These are phyloP conservation scores for Larimichthys crocea DNA, from an alignment of 2,113 vertebrate species.

Conservation along the genomic window DNA sequence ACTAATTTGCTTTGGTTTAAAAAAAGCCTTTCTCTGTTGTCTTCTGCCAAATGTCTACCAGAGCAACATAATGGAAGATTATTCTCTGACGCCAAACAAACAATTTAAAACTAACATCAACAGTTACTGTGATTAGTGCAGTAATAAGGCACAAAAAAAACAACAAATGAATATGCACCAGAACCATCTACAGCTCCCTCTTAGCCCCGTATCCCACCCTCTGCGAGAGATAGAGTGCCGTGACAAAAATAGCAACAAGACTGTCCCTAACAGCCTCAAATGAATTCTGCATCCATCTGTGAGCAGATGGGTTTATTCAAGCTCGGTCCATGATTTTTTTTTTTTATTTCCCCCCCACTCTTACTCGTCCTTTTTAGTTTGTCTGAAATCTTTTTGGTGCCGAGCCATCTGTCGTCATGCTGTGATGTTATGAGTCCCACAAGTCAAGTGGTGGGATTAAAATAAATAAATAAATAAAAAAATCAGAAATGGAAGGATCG, in stretches of 20 bases:
- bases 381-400: constrained; percentile 65
- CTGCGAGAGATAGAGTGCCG: constrained; percentile 45
- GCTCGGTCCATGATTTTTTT: not conserved
- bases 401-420: constrained; percentile 66
- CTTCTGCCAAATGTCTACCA: not conserved
- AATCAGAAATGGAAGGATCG: constrained; percentile 38
- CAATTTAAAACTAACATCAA: not conserved
- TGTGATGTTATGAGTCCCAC: constrained; percentile 54
- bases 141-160: constrained; percentile 21
- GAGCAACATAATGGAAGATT: not conserved
- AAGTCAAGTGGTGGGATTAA: constrained; percentile 54
- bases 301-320: constrained; percentile 73
- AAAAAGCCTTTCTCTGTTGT: not conserved
- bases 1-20: no score
- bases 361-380: constrained; percentile 54
- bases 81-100: not conserved
- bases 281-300: constrained; percentile 69
- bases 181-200: constrained; percentile 14
- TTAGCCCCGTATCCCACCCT: constrained; percentile 51
- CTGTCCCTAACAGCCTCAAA: constrained; percentile 53
- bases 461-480: constrained; percentile 18
- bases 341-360: not conserved
- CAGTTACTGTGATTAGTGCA: not conserved
- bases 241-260: constrained; percentile 71
- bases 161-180: constrained; percentile 19